Conservation (phyloP, 2,888 invertebrate species). For the Xestia c-nigrum region DNA sequence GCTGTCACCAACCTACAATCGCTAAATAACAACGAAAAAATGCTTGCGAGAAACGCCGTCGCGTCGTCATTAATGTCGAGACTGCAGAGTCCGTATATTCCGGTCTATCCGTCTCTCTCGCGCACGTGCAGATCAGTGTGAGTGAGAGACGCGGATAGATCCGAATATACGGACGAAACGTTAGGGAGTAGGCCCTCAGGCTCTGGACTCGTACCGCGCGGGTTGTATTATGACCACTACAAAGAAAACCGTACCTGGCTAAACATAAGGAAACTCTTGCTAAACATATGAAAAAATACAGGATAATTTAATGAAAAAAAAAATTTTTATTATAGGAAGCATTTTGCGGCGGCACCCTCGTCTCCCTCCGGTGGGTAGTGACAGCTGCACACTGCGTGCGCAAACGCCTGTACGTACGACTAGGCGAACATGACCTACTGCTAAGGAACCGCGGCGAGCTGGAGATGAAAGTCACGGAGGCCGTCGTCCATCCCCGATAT, state of each 20-base stretch:
- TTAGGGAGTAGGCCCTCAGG: too few species aligned
- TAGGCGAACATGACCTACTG: slow-evolving; percentile 96
- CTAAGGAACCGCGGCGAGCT: slow-evolving; percentile 94
- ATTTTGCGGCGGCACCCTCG: slow-evolving; percentile 96
- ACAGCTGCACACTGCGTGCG: slow-evolving; percentile 97
- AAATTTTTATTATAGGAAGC: slow-evolving; percentile 91
- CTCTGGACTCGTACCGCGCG: background rate
- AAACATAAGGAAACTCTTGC: background rate
- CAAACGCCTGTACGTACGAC: slow-evolving; percentile 93
- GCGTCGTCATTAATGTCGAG: too few species aligned
- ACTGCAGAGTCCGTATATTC: too few species aligned
- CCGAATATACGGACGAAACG: too few species aligned
- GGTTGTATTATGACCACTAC: too few species aligned
- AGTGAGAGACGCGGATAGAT: too few species aligned
- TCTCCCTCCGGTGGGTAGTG: slow-evolving; percentile 95
- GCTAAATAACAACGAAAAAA: too few species aligned
- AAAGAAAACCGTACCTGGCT: too few species aligned
- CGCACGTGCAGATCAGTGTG: too few species aligned
- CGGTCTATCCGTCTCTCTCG: too few species aligned
- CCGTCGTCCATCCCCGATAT: slow-evolving; percentile 95
- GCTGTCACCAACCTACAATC: too few species aligned
- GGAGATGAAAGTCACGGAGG: slow-evolving; percentile 93
- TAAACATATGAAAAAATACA: background rate
- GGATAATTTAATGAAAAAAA: background rate
- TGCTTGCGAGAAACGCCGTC: too few species aligned